Conservation (phyloP, 2,888 invertebrate species). For the Xylophagus ater region DNA sequence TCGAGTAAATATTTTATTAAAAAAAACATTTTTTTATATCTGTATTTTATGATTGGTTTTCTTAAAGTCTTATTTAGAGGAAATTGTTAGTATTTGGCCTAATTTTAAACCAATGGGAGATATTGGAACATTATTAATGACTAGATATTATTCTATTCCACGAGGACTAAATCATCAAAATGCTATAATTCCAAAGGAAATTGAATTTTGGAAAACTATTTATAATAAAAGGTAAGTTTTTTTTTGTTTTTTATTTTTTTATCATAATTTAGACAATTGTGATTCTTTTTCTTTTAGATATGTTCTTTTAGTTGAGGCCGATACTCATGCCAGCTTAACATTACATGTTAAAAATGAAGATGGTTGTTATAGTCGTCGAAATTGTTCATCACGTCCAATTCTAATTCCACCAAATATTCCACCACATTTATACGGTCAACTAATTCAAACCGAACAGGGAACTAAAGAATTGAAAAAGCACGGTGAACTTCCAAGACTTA, state of each 20-base stretch:
- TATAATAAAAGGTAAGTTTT: slow-evolving; percentile 54
- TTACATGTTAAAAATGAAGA: slow-evolving; percentile 70
- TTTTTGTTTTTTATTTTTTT: slow-evolving; percentile 11
- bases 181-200: slow-evolving; percentile 57
- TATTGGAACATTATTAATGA: slow-evolving; percentile 62
- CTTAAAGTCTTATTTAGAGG: slow-evolving; percentile 55
- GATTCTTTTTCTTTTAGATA: slow-evolving; percentile 46
- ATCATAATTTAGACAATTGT: not conserved
- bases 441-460: slow-evolving; percentile 55
- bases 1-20: slow-evolving; percentile 43
- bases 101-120: slow-evolving; percentile 59
- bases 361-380: slow-evolving; percentile 59
- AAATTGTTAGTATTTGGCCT: slow-evolving; percentile 63
- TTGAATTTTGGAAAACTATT: slow-evolving; percentile 65
- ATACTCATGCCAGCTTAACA: slow-evolving; percentile 77
- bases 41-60: slow-evolving; percentile 2
- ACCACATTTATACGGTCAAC: slow-evolving; percentile 76
- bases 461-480: slow-evolving; percentile 32
- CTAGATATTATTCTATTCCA: slow-evolving; percentile 62
- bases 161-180: slow-evolving; percentile 55
- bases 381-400: slow-evolving; percentile 48
- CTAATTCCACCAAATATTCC: slow-evolving; percentile 41
- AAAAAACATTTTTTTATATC: not conserved
- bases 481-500: slow-evolving; percentile 29
- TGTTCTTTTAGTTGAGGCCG: slow-evolving; percentile 78